Base-by-base conservation (phyloP, 2,113 vertebrate genomes). In the Steatornis caripensis region DNA sequence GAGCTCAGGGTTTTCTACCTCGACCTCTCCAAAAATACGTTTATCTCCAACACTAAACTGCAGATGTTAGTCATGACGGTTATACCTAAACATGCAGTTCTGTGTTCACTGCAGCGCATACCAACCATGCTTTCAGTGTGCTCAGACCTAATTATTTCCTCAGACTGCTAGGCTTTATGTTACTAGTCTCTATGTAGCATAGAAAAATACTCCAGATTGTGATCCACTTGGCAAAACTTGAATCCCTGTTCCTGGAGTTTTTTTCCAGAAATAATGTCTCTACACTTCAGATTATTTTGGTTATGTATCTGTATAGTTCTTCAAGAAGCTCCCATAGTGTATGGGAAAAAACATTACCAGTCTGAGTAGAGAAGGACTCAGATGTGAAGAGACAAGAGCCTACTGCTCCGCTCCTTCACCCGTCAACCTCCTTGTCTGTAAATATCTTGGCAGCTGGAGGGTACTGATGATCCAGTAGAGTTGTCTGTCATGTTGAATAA, bases 141-240 rank as follows among this genome's bases (percentile, higher is more conserved):
- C 91, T 98, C 90, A 96, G 78, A 96, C n/a, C 36, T 97, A 95
- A 97, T 97, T 97, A 97, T 96, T 94, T 97, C 87, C 93, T 93
- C 94, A 96, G 95, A 91, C 88, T 90, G 83, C 60, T 94, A 84
- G 85, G 43, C 48, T 95, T 95, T 92, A 57, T 58, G 71, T 37
- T 74, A 89, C 36, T 88, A 32, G 27, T 51, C 21, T 61, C 86
- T 96, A 49, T 91, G 95, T 94, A 84, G 95, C 90, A 76, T 69
- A 94, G 91, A 95, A 95, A 96, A 98, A 94, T 95, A 93, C 88
- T 92, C 95, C 92, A 81, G 24, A 58, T 95, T 97, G 86, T 96
- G 96, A 97, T 96, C 87, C 93, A 94, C 94, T 93, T 96, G 94
- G 96, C 84, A 94, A 97, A 97, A 83, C 34, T 41, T 97, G 91